Conservation (phyloP, 2,888 invertebrate genomes). For the Parnassius apollo region DNA sequence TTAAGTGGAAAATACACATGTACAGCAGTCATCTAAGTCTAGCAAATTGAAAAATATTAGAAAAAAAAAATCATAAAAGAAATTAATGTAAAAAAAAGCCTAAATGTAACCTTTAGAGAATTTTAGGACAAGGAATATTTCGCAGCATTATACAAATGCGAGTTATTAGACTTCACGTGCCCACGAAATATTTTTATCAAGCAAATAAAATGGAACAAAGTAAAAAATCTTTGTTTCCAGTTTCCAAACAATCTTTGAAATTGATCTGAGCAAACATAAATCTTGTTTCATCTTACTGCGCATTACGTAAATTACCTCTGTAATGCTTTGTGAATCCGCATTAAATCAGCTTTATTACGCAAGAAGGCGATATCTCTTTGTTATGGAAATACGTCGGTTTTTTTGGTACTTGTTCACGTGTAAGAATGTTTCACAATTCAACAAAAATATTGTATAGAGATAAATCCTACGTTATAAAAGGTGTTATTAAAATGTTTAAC, state of each 20-base stretch:
- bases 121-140: too few species aligned
- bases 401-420: slow-evolving; percentile 2
- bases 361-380: slow-evolving; percentile 14
- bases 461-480: neutral
- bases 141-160: too few species aligned
- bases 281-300: slow-evolving; percentile 16
- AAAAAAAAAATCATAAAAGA: too few species aligned
- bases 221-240: neutral
- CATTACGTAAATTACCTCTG: slow-evolving; percentile 23
- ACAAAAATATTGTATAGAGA: neutral
- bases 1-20: too few species aligned
- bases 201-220: too few species aligned
- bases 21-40: too few species aligned
- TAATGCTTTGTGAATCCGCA: slow-evolving; percentile 20
- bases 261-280: slow-evolving; percentile 10
- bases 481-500: too few species aligned
- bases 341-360: slow-evolving; percentile 24
- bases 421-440: slow-evolving; percentile 8
- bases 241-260: slow-evolving; percentile 2
- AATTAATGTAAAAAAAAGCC: too few species aligned
- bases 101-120: too few species aligned
- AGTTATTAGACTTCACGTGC: too few species aligned
- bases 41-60: too few species aligned
- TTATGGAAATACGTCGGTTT: slow-evolving; percentile 10
- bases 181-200: too few species aligned